Percentiles rank a stretch among this genome's conserved stretches.
Evolutionary conservation across 92 coral and sea anemone species (phyloP).

Genomic region (Parazoanthus swiftii): DNA sequence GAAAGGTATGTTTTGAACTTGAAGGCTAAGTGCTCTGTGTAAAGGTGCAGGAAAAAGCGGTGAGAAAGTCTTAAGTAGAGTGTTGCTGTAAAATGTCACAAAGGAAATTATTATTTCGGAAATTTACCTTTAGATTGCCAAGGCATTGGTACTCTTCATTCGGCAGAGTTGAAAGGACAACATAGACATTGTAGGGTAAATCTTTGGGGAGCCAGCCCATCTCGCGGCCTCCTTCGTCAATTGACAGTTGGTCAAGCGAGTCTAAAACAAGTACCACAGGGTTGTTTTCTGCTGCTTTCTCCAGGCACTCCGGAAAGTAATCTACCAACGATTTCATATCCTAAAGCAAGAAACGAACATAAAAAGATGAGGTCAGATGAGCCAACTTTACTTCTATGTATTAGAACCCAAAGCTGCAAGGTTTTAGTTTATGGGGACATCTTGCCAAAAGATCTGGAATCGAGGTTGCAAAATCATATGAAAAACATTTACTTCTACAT

Average conservation of each 20-base stretch:
- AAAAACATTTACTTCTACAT: no score
- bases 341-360: conserved; percentile 43
- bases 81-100: not conserved
- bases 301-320: conserved; percentile 75
- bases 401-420: no score
- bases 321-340: conserved; percentile 87
- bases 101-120: no score
- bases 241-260: conserved; percentile 95
- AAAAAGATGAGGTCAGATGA: not conserved
- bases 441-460: no score
- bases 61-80: not conserved
- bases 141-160: conserved; percentile 80
- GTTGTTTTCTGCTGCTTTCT: conserved; percentile 70
- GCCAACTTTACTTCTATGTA: not conserved
- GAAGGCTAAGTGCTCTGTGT: no score
- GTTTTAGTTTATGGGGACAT: no score
- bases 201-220: conserved; percentile 88
- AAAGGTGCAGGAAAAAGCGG: not conserved
- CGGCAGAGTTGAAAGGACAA: conserved; percentile 87
- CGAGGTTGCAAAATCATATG: no score
- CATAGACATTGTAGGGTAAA: conserved; percentile 71
- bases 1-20: not conserved
- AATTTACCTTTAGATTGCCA: conserved; percentile 83
- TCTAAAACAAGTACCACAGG: conserved; percentile 85
- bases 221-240: conserved; percentile 91